phyloP scores from a whole-genome alignment of 2,797 vertebrate genomes.

The Xenopus petersii region DNA sequence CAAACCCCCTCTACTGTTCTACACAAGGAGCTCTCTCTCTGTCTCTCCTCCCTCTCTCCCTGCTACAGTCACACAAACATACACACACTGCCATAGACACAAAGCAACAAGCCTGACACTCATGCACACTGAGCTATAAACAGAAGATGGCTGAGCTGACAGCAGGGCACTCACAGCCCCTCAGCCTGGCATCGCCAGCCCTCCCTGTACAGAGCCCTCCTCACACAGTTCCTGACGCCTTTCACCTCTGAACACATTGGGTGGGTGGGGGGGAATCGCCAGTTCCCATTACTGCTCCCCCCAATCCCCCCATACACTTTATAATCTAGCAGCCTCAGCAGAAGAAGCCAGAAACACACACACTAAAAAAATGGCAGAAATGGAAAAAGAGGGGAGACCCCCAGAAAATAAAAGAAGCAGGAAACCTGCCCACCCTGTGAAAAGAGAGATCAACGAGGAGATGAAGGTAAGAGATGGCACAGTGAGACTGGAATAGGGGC shows the following conservation, averaged over 20 bases:
- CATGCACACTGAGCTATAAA: slow-evolving; percentile 73
- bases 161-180: slow-evolving; percentile 71
- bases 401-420: slow-evolving; percentile 98
- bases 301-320: slow-evolving; percentile 56
- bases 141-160: slow-evolving; percentile 91
- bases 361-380: slow-evolving; percentile 86
- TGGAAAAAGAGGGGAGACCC: slow-evolving; percentile 98
- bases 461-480: slow-evolving; percentile 87
- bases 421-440: slow-evolving; percentile 96
- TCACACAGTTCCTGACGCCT: slow-evolving; percentile 58
- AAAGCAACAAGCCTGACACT: slow-evolving; percentile 61
- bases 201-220: slow-evolving; percentile 51
- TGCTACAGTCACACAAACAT: slow-evolving; percentile 50
- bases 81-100: slow-evolving; percentile 31
- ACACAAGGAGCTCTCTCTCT: slow-evolving; percentile 75
- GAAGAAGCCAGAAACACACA: slow-evolving; percentile 69
- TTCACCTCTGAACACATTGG: slow-evolving; percentile 57
- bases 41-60: slow-evolving; percentile 52
- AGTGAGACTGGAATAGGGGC: slow-evolving; percentile 31
- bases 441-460: slow-evolving; percentile 97
- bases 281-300: slow-evolving; percentile 40
- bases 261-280: slow-evolving; percentile 47
- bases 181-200: slow-evolving; percentile 60
- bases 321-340: slow-evolving; percentile 70
- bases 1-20: slow-evolving; percentile 76